phyloP scores from a whole-genome alignment of 2,888 invertebrate species.

The Lissocephala sabroskyi region DNA sequence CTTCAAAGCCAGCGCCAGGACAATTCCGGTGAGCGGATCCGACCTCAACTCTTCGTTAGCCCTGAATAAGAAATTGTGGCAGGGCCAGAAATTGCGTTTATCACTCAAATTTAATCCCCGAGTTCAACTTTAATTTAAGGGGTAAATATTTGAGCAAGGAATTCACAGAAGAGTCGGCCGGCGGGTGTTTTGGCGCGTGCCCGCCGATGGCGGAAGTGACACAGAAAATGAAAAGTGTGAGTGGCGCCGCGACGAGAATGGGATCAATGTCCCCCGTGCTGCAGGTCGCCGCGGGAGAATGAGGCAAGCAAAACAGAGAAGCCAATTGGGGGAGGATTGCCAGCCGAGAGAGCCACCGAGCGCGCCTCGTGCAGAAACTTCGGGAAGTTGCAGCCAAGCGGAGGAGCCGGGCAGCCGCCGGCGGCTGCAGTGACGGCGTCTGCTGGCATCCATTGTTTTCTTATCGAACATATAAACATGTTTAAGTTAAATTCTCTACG shows the following conservation, averaged over 20 bases:
- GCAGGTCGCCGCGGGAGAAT: slow-evolving; percentile 33
- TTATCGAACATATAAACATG: slow-evolving; percentile 30
- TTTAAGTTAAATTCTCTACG: not conserved
- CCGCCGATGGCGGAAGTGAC: slow-evolving; percentile 49
- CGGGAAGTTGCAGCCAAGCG: not conserved
- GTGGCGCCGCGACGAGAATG: slow-evolving; percentile 26
- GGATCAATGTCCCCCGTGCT: slow-evolving; percentile 57
- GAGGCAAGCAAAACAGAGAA: slow-evolving; percentile 58
- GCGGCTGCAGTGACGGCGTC: slow-evolving; percentile 9
- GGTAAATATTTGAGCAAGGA: too few relatives aligned
- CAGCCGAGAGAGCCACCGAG: slow-evolving; percentile 3
- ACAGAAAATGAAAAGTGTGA: slow-evolving; percentile 27
- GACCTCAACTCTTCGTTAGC: too few relatives aligned
- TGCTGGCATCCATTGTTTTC: slow-evolving; percentile 29
- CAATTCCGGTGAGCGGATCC: too few relatives aligned
- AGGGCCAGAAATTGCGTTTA: not conserved
- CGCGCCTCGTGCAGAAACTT: not conserved
- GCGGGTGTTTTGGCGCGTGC: slow-evolving; percentile 23
- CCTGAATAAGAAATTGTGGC: too few relatives aligned
- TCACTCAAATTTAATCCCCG: not conserved
- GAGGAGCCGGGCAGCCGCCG: not conserved
- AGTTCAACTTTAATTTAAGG: too few relatives aligned
- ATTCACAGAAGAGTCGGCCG: slow-evolving; percentile 9
- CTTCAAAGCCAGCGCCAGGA: too few relatives aligned
- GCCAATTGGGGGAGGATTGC: slow-evolving; percentile 15